Evolutionary conservation across 2,797 vertebrate species (phyloP).

Genomic region (Mormyrus hasselquistii): DNA sequence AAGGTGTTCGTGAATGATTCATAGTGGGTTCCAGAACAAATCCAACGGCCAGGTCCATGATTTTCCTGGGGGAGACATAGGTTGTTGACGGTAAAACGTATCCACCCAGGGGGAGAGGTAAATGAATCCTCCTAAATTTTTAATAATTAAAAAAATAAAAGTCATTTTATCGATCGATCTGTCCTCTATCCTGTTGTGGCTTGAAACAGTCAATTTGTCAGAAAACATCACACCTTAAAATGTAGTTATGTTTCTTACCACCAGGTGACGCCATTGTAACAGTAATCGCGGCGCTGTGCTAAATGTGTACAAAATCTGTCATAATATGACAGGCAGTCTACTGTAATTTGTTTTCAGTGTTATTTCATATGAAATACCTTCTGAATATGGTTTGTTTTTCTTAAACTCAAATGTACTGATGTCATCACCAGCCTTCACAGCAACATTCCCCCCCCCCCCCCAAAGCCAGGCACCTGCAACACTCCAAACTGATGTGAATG

Average conservation of each 20-base stretch:
- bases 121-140: neutral
- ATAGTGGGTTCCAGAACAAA: neutral
- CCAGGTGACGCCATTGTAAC: neutral
- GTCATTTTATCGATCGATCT: neutral
- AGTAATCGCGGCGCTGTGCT: neutral
- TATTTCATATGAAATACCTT: neutral
- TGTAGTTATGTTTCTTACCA: conserved; percentile 6
- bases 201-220: neutral
- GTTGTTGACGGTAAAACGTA: neutral
- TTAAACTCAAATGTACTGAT: neutral
- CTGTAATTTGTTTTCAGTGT: neutral
- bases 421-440: neutral
- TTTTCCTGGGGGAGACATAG: neutral
- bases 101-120: neutral
- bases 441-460: conserved; percentile 23
- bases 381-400: neutral
- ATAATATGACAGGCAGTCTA: neutral
- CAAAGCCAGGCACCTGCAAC: conserved; percentile 56
- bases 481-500: conserved; percentile 56
- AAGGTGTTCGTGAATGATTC: neutral
- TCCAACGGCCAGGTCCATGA: neutral
- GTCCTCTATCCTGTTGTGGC: neutral
- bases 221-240: neutral
- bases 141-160: neutral
- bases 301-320: neutral